Evolutionary conservation across 1,140 invertebrate genomes (phyloP), one percentile per base, ranked within the genome.

Genomic region (Trinorchestia longiramus): DNA sequence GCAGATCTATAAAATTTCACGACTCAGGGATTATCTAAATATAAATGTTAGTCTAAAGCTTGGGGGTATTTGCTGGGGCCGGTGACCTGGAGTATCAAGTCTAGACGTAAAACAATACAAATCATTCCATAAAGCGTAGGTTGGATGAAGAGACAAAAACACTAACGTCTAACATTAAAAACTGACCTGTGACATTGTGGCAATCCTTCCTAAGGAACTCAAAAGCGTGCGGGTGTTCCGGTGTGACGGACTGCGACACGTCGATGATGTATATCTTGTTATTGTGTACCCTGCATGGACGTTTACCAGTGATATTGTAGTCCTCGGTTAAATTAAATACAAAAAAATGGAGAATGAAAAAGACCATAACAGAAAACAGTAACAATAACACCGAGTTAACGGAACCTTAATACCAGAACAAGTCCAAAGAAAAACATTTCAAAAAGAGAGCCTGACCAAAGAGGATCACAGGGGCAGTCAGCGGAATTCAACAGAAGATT

Each of bases 161-260:
- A n/a, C n/a, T n/a, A n/a, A n/a, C n/a, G n/a, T n/a, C n/a, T n/a
- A n/a, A n/a, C n/a, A n/a, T n/a, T n/a, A n/a, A n/a, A n/a, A 11
- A 77, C 94, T 77, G 36, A 97, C 96, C 96, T 95, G 96, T 97
- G 43, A 97, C 98, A 97, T 99, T 99, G 77, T 98, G 98, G 97
- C 99, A 99, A 97, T 99, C 99, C 97, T 99, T 99, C 96, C 99
- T 98, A 43, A 99, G 97, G 97, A 99, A 99, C 96, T 99, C 98
- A 94, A 99, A 98, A 0, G 99, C 99, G 97, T 99, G 98, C 0
- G 99, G 99, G 98, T 99, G 99, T 97, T 99, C 99, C 97, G 99
- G 99, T 97, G 99, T 99, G 0, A 99, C 99, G 3, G 99, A 98
- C 97, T 99, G 99, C 0, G 99, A 99, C 0, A 99, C 99, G 98